phyloP scores from a whole-genome alignment of 2,888 invertebrate species.

The Watsonalla binaria region DNA sequence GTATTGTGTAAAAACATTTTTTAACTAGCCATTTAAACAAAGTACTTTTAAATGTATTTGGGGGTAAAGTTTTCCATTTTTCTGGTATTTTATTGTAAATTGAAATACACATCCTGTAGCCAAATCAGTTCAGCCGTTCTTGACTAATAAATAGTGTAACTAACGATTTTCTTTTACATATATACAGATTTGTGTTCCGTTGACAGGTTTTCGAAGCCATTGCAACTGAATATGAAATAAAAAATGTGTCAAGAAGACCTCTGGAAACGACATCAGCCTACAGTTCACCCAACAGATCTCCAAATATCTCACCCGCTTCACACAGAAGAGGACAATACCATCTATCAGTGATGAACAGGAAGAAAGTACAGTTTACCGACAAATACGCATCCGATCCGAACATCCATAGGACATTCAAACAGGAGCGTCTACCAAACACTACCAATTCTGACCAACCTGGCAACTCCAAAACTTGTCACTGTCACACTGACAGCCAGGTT shows the following conservation, averaged over 20 bases:
- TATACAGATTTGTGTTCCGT: background rate
- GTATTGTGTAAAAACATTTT: too few relatives aligned
- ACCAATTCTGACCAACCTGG: conserved; percentile 26
- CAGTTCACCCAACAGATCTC: conserved; percentile 53
- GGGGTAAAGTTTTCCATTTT: too few relatives aligned
- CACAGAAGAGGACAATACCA: conserved; percentile 58
- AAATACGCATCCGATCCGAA: conserved; percentile 63
- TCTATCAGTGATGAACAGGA: conserved; percentile 55
- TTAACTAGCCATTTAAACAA: too few relatives aligned
- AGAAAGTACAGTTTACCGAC: conserved; percentile 50
- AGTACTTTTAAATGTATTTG: too few relatives aligned
- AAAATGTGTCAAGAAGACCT: conserved; percentile 39
- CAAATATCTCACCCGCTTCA: conserved; percentile 48
- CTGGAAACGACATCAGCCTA: conserved; percentile 45
- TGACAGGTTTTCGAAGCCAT: conserved; percentile 70
- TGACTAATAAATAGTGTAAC: too few relatives aligned
- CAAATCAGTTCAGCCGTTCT: too few relatives aligned
- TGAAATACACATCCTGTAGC: too few relatives aligned
- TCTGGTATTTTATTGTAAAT: too few relatives aligned
- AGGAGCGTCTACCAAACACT: conserved; percentile 19
- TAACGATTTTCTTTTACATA: too few relatives aligned
- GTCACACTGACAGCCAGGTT: conserved; percentile 23
- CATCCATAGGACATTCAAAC: conserved; percentile 41
- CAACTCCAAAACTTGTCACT: conserved; percentile 31
- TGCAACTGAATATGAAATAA: conserved; percentile 65